These are phyloP conservation scores for Eudyptes chrysolophus DNA, from an alignment of 2,113 vertebrate species.

Conservation along the genomic window DNA sequence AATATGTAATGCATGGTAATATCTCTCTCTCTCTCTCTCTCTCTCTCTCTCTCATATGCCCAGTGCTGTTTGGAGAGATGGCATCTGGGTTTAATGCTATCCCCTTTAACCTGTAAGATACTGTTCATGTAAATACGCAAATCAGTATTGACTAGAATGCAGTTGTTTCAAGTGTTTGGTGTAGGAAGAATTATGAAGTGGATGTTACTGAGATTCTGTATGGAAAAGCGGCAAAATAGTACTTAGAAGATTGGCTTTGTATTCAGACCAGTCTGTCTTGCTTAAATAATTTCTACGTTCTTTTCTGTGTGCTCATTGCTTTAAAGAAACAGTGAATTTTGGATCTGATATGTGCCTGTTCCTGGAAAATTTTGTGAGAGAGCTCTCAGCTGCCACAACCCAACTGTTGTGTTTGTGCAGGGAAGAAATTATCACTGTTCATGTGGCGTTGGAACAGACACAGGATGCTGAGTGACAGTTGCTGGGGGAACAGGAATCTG, in stretches of 20 bases:
- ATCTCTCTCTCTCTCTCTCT: neutral
- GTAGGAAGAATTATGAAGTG: neutral
- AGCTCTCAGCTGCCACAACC: neutral
- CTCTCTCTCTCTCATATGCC: neutral
- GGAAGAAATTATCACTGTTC: neutral
- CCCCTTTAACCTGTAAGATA: neutral
- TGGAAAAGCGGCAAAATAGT: neutral
- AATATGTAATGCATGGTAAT: neutral
- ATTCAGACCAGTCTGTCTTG: neutral
- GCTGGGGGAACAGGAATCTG: neutral
- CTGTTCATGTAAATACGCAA: neutral
- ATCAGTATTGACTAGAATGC: neutral
- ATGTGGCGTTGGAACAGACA: fast-evolving
- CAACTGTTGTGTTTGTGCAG: neutral
- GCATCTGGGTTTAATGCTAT: neutral
- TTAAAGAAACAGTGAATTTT: neutral
- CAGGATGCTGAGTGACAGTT: neutral
- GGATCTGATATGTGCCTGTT: neutral
- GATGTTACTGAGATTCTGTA: neutral
- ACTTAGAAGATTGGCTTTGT: neutral
- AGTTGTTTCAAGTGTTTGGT: neutral
- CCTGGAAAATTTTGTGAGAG: neutral
- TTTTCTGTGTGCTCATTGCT: neutral
- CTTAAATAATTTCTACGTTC: neutral
- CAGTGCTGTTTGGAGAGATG: neutral